Percentiles rank a stretch among this genome's conserved stretches.
phyloP scores from a whole-genome alignment of 2,888 invertebrate species.

The Cotesia congregata region DNA sequence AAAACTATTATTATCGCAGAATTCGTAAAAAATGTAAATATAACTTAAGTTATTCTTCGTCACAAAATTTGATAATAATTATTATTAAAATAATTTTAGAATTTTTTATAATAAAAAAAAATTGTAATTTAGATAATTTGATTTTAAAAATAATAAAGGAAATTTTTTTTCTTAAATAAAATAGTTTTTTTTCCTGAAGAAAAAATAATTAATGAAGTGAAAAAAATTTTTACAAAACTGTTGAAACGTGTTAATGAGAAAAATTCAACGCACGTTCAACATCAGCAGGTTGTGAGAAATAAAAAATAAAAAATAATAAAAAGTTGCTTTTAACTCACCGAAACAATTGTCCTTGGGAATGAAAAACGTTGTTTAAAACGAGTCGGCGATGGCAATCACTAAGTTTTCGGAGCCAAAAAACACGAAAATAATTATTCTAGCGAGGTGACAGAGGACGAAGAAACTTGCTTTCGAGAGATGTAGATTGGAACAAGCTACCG shows the following conservation, averaged over 20 bases:
- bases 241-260: neutral
- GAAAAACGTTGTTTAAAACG: conserved; percentile 32
- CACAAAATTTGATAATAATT: too few relatives aligned
- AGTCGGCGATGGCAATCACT: conserved; percentile 36
- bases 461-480: conserved; percentile 31
- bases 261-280: conserved; percentile 28
- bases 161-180: neutral
- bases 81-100: too few relatives aligned
- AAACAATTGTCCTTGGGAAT: conserved; percentile 20
- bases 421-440: conserved; percentile 36
- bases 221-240: neutral
- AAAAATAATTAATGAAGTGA: neutral
- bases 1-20: too few relatives aligned
- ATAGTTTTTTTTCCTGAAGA: neutral
- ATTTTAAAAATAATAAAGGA: too few relatives aligned
- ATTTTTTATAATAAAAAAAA: too few relatives aligned
- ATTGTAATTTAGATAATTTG: too few relatives aligned
- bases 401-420: conserved; percentile 25
- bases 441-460: conserved; percentile 36
- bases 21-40: too few relatives aligned
- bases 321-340: conserved; percentile 12
- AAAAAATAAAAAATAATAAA: neutral
- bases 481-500: conserved; percentile 39
- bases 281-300: neutral
- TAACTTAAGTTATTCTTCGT: too few relatives aligned